These are phyloP conservation scores for Xestia rhomboidea DNA, from an alignment of 2,888 invertebrate genomes.

Conservation along the genomic window DNA sequence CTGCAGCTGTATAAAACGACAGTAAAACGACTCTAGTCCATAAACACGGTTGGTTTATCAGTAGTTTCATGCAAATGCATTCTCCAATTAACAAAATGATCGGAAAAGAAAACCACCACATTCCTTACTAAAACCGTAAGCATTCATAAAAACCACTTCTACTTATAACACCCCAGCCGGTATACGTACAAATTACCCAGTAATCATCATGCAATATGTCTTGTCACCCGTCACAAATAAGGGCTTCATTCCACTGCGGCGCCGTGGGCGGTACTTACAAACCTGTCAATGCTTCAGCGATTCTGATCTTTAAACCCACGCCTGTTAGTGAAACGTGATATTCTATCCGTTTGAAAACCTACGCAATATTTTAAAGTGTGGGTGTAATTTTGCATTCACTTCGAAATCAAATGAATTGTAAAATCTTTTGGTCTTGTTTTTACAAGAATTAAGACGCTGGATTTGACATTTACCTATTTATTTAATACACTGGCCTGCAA, in stretches of 20 bases:
- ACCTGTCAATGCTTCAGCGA: conserved; percentile 24
- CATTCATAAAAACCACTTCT: background rate
- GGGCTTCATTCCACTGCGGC: conserved; percentile 1
- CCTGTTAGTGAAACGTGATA: background rate
- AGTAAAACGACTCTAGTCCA: background rate
- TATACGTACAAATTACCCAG: background rate
- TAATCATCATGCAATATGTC: conserved; percentile 10
- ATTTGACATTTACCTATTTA: background rate
- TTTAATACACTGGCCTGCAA: no score
- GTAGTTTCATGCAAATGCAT: background rate
- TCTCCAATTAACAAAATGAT: background rate
- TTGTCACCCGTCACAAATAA: conserved; percentile 25
- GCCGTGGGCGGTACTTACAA: conserved; percentile 14
- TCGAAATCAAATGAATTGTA: background rate
- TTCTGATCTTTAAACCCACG: conserved; percentile 43
- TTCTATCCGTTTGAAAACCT: conserved; percentile 11
- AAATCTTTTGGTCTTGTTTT: background rate
- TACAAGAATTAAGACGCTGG: no score
- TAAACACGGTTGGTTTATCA: background rate
- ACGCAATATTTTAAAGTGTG: conserved; percentile 5
- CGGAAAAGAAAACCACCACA: background rate
- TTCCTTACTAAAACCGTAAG: background rate
- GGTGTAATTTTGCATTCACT: conserved; percentile 1
- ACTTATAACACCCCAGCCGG: background rate
- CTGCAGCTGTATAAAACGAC: background rate